Evolutionary conservation across 2,797 vertebrate genomes (phyloP).

Genomic region (Mus spretus): DNA sequence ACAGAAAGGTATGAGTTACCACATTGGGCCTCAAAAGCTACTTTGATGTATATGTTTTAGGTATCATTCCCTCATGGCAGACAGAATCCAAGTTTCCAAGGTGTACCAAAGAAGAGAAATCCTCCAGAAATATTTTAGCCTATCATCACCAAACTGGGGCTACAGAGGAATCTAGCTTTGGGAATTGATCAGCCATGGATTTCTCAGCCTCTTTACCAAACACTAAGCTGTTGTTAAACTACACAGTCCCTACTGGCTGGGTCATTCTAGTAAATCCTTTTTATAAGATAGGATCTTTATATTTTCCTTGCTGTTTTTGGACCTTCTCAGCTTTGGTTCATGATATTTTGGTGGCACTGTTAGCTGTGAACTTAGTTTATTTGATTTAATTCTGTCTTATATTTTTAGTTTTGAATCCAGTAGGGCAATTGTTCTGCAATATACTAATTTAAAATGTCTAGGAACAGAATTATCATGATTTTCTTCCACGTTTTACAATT

Average conservation of each 20-base stretch:
- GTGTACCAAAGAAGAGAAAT: neutral
- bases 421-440: neutral
- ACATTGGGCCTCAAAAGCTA: neutral
- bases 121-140: neutral
- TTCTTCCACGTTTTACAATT: neutral
- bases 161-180: too few relatives aligned
- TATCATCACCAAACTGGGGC: neutral
- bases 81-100: neutral
- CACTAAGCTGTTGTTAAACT: neutral
- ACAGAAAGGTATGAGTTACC: neutral
- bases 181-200: neutral
- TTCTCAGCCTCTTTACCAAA: neutral
- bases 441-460: neutral
- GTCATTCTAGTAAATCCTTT: neutral
- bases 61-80: neutral
- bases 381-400: slow-evolving; percentile 18
- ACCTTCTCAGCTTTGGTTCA: neutral
- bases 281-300: neutral
- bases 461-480: neutral
- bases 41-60: neutral
- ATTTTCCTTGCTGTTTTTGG: neutral
- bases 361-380: neutral
- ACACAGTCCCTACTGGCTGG: neutral
- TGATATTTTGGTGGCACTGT: neutral
- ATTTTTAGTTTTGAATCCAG: slow-evolving; percentile 2